Evolutionary conservation across 2,888 invertebrate genomes (phyloP).

Genomic region (Tribolium freemani): DNA sequence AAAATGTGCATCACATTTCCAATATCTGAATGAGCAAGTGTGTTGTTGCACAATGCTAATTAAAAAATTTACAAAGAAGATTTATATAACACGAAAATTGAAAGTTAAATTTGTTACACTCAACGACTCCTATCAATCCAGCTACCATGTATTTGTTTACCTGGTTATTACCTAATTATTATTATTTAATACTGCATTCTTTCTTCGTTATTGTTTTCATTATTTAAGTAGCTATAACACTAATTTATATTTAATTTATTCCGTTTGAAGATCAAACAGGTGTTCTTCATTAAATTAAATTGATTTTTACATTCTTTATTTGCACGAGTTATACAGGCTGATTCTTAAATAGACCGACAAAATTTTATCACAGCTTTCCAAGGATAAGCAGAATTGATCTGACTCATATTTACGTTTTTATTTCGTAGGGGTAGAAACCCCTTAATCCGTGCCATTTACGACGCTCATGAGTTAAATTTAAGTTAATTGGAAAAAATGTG

Average conservation of each 20-base stretch:
- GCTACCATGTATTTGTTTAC: background rate
- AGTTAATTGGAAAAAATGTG: too few species aligned
- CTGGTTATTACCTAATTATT: background rate
- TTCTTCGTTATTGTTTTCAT: background rate
- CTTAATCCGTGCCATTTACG: too few species aligned
- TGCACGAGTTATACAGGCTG: background rate
- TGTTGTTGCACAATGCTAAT: background rate
- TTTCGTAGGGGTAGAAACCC: too few species aligned
- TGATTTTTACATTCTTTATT: background rate
- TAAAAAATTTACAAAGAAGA: background rate
- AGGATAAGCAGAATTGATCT: too few species aligned
- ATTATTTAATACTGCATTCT: background rate
- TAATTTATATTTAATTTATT: background rate
- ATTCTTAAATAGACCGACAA: too few species aligned
- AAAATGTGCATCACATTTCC: too few species aligned
- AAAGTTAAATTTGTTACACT: background rate
- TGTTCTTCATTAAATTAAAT: background rate
- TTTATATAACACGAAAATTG: background rate
- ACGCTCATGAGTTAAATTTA: too few species aligned
- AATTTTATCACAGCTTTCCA: too few species aligned
- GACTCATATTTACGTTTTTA: too few species aligned
- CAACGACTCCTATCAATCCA: background rate
- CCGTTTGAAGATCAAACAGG: background rate
- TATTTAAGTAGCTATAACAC: background rate
- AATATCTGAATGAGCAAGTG: background rate